Evolutionary conservation across 1,140 invertebrate species (phyloP), one percentile per base, ranked within the genome.

Genomic region (Bombus vancouverensis): DNA sequence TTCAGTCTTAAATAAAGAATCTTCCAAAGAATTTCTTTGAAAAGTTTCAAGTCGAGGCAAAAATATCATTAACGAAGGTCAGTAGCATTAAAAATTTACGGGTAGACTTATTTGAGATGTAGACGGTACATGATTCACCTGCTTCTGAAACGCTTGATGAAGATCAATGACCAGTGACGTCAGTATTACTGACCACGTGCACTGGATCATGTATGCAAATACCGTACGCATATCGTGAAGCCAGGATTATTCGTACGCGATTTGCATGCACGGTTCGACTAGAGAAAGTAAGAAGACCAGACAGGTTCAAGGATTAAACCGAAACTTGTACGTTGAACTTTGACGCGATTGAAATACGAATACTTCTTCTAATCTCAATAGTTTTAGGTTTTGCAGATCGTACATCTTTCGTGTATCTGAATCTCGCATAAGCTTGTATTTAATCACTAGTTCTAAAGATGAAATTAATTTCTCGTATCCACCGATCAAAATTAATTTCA

Each of bases 131-230:
- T 71, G 76, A 84, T 85, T 80, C 57, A 44, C 71, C 25, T 71
- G 72, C 32, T 15, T 42, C 77, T 78, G 80, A 78, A 80, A 70
- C 32, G 34, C n/a, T 37, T 37, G 66, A 80, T 53, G 68, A 89
- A 86, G 88, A 89, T 86, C 88, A 88, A 83, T 86, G 83, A 83
- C 80, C 87, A 89, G 57, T 86, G 87, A 89, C 79, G 87, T 88
- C 83, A 86, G 32, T 42, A 65, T 76, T 47, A 75, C 53, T 86
- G 76, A 83, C 65, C 82, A 81, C 72, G 87, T 66, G 75, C 44
- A 66, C 47, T 59, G 77, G 47, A 85, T 68, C 79, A 57, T 57
- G 77, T 44, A 81, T 89, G 85, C 81, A 87, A 76, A 83, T 78
- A 32, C n/a, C 32, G 57, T 66, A 59, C 62, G 47, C 18, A 68